A percentile compares a stretch with the other conserved stretches of the same genome.
phyloP scores from a whole-genome alignment of 2,888 invertebrate species.

The Mythimna pallens region DNA sequence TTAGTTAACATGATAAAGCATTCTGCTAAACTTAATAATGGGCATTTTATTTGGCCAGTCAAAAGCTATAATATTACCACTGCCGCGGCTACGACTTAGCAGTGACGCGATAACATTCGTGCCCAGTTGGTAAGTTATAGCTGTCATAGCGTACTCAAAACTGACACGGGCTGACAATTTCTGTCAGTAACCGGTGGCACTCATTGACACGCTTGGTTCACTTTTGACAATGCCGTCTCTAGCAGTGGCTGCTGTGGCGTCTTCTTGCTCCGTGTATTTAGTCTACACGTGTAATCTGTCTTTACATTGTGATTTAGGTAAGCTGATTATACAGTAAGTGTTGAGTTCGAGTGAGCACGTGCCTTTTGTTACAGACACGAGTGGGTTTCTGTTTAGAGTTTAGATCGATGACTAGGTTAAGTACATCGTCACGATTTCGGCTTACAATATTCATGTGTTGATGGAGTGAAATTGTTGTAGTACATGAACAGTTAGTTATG shows the following conservation, averaged over 20 bases:
- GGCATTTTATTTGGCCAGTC: too few relatives aligned
- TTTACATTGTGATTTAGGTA: constrained; percentile 58
- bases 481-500: too few relatives aligned
- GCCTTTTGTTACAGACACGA: constrained; percentile 50
- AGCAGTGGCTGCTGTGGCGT: neutral
- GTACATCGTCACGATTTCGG: constrained; percentile 26
- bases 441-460: neutral
- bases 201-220: neutral
- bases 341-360: constrained; percentile 57
- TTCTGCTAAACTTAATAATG: too few relatives aligned
- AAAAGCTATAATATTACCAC: too few relatives aligned
- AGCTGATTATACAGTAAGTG: constrained; percentile 59
- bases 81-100: too few relatives aligned
- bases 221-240: neutral
- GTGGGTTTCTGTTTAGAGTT: constrained; percentile 44
- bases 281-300: constrained; percentile 54
- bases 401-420: constrained; percentile 35
- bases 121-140: neutral
- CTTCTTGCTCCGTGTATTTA: neutral
- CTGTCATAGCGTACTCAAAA: neutral
- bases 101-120: too few relatives aligned
- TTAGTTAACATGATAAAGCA: too few relatives aligned
- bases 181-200: neutral
- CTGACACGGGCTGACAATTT: neutral
- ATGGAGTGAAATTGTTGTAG: neutral